phyloP scores from a whole-genome alignment of 2,113 vertebrate genomes.

The Pelodiscus sinensis region DNA sequence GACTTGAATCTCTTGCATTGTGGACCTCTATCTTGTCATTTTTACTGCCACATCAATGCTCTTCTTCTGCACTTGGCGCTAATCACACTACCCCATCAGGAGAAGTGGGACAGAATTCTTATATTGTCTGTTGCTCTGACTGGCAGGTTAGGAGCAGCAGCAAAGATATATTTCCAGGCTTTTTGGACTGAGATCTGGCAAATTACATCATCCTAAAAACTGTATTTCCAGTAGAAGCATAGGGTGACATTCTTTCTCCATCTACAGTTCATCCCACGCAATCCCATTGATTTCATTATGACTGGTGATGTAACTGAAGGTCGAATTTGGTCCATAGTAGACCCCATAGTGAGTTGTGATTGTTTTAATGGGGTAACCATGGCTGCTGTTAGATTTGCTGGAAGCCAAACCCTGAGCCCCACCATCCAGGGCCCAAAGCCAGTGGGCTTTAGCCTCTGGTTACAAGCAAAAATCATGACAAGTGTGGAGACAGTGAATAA shows the following conservation, averaged over 20 bases:
- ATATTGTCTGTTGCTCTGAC: background rate
- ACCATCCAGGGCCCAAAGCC: too few relatives aligned
- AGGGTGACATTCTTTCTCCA: background rate
- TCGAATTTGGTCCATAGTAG: background rate
- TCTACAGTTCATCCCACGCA: background rate
- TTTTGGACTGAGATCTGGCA: background rate
- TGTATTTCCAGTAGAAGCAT: background rate
- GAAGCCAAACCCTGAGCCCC: too few relatives aligned
- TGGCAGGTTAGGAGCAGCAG: background rate
- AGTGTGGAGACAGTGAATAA: too few relatives aligned
- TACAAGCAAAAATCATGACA: too few relatives aligned
- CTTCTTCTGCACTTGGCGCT: background rate
- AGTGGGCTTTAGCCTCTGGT: too few relatives aligned
- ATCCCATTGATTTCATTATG: background rate
- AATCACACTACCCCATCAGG: background rate
- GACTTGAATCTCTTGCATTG: background rate
- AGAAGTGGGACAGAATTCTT: background rate
- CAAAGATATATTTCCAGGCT: background rate
- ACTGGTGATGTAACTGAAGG: background rate
- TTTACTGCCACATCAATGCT: background rate
- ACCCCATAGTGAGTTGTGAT: too few relatives aligned
- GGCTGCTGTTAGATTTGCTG: background rate
- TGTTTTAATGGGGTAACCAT: too few relatives aligned
- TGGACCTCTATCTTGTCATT: background rate
- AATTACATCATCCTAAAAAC: background rate